phyloP scores from a whole-genome alignment of 2,113 vertebrate genomes.

The Hoplias malabaricus region DNA sequence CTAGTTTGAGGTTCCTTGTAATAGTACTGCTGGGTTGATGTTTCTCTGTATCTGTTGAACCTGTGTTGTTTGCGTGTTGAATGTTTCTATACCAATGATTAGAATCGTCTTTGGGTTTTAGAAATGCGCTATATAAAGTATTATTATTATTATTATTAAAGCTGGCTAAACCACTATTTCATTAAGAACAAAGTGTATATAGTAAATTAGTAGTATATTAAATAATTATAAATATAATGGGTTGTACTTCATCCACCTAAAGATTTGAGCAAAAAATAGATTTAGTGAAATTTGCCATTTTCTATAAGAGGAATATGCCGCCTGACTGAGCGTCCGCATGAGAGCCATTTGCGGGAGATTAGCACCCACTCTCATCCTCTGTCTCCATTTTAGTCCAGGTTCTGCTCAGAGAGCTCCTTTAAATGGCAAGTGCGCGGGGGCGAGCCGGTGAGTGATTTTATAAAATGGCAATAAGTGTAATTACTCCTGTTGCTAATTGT shows the following conservation, averaged over 20 bases:
- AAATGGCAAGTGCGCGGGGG: conserved; percentile 26
- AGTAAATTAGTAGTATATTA: no score
- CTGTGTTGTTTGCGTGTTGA: no score
- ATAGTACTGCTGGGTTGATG: no score
- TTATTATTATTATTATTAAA: no score
- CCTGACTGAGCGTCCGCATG: background rate
- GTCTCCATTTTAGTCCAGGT: conserved; percentile 35
- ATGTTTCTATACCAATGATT: no score
- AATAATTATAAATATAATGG: background rate
- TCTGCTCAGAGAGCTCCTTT: conserved; percentile 43
- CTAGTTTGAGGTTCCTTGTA: no score
- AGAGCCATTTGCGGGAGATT: conserved; percentile 24
- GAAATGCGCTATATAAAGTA: no score
- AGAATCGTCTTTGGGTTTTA: no score
- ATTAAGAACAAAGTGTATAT: no score
- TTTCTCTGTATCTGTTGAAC: no score
- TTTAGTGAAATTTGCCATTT: no score
- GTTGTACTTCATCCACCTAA: background rate
- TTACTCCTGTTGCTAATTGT: conserved; percentile 73
- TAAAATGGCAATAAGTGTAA: conserved; percentile 68
- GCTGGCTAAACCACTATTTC: no score
- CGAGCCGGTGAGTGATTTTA: conserved; percentile 50
- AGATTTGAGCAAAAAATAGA: background rate
- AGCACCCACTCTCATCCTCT: conserved; percentile 10
- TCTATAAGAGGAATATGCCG: background rate